phyloP scores from a whole-genome alignment of 2,888 invertebrate genomes.

The Achlya flavicornis region DNA sequence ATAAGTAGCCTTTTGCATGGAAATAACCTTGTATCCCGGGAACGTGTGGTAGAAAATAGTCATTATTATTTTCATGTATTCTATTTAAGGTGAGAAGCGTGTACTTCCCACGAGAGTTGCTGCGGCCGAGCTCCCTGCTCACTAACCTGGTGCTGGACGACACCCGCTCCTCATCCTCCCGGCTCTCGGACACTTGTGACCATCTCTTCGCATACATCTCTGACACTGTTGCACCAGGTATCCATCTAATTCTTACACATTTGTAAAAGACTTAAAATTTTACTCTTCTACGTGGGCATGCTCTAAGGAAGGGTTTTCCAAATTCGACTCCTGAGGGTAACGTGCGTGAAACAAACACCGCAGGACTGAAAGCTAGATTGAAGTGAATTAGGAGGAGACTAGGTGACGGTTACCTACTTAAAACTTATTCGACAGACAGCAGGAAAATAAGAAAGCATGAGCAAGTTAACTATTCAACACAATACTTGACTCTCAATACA shows the following conservation, averaged over 20 bases:
- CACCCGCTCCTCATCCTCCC: slow-evolving; percentile 83
- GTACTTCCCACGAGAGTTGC: slow-evolving; percentile 88
- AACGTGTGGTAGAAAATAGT: too few species aligned
- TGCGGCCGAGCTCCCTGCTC: slow-evolving; percentile 89
- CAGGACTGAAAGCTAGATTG: too few species aligned
- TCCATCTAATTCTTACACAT: slow-evolving; percentile 14
- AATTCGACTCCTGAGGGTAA: too few species aligned
- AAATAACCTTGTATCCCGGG: too few species aligned
- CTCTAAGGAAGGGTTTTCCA: too few species aligned
- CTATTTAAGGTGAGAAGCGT: slow-evolving; percentile 82
- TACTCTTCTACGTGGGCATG: too few species aligned
- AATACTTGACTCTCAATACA: too few species aligned
- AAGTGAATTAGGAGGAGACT: too few species aligned
- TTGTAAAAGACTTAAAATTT: neutral
- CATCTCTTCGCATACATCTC: slow-evolving; percentile 91
- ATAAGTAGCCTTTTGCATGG: too few species aligned
- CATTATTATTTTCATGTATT: neutral
- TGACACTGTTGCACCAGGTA: slow-evolving; percentile 92
- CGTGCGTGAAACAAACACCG: too few species aligned
- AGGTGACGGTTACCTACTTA: neutral
- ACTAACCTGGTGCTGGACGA: slow-evolving; percentile 93
- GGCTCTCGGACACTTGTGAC: slow-evolving; percentile 85
- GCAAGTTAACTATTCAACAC: too few species aligned
- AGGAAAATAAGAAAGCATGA: too few species aligned
- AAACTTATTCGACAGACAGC: neutral